These are phyloP conservation scores for Tromatobia lineatoria DNA, from an alignment of 2,888 invertebrate species.

Conservation along the genomic window DNA sequence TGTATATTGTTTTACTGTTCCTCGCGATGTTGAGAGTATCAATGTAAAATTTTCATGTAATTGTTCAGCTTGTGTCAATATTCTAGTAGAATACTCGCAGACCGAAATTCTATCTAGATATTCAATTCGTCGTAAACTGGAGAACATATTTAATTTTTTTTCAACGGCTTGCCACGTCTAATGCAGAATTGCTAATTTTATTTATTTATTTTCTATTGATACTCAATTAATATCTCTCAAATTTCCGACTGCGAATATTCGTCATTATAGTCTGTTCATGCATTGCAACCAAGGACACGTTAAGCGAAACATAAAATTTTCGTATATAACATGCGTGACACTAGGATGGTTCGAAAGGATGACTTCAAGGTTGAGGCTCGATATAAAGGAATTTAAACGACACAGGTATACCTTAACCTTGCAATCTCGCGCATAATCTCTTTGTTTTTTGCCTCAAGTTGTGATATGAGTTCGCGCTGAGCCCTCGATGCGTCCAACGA, in stretches of 20 bases:
- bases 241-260: conserved; percentile 56
- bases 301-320: conserved; percentile 79
- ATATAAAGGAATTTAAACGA: conserved; percentile 84
- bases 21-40: conserved; percentile 34
- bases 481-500: conserved; percentile 94
- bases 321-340: conserved; percentile 82
- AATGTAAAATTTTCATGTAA: conserved; percentile 10
- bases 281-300: conserved; percentile 80
- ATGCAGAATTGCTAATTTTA: too few species aligned
- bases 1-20: conserved; percentile 27
- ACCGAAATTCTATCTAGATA: not conserved
- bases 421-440: conserved; percentile 98
- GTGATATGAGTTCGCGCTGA: conserved; percentile 96
- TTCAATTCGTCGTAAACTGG: not conserved
- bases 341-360: conserved; percentile 84
- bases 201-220: not conserved
- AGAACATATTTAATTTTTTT: not conserved
- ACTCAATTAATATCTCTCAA: conserved; percentile 10
- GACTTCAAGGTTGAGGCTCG: conserved; percentile 82
- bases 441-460: conserved; percentile 97
- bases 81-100: conserved; percentile 39
- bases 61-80: conserved; percentile 43
- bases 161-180: too few species aligned
- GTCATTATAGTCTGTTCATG: conserved; percentile 64
- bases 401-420: conserved; percentile 90